Conservation (phyloP, 2,797 vertebrate genomes). For the Esox masquinongy region DNA sequence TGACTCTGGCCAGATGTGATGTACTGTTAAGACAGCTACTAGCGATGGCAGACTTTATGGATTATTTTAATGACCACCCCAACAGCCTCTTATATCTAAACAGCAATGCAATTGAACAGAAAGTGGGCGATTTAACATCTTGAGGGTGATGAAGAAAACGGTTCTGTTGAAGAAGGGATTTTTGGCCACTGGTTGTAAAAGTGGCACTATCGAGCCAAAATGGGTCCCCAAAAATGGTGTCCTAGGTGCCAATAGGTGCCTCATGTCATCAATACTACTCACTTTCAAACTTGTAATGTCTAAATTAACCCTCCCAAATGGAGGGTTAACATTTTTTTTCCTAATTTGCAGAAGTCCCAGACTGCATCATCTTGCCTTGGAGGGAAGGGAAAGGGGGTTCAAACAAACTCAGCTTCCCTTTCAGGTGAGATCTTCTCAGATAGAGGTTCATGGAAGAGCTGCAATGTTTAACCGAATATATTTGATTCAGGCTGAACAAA, state of each 20-base stretch:
- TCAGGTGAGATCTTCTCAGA: conserved; percentile 10
- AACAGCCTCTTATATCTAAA: conserved; percentile 94
- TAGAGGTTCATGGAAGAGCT: background rate
- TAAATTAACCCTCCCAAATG: too few species aligned
- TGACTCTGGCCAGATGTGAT: conserved; percentile 96
- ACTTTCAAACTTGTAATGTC: too few species aligned
- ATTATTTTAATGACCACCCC: conserved; percentile 94
- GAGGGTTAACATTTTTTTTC: too few species aligned
- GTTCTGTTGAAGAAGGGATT: conserved; percentile 82
- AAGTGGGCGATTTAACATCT: conserved; percentile 82
- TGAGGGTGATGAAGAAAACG: conserved; percentile 60
- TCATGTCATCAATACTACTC: too few species aligned
- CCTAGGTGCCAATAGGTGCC: too few species aligned
- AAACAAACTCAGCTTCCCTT: background rate
- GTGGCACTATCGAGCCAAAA: too few species aligned
- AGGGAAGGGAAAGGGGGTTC: conserved; percentile 46
- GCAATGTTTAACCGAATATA: too few species aligned
- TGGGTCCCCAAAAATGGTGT: too few species aligned
- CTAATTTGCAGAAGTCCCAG: too few species aligned
- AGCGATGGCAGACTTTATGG: conserved; percentile 93
- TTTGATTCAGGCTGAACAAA: too few species aligned
- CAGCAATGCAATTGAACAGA: conserved; percentile 91
- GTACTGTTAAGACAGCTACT: conserved; percentile 87
- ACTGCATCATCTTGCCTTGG: conserved; percentile 44
- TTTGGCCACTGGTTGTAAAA: too few species aligned